Evolutionary conservation across 1,140 invertebrate species (phyloP), one percentile per base, ranked within the genome.

Genomic region (Dinoponera quadriceps): DNA sequence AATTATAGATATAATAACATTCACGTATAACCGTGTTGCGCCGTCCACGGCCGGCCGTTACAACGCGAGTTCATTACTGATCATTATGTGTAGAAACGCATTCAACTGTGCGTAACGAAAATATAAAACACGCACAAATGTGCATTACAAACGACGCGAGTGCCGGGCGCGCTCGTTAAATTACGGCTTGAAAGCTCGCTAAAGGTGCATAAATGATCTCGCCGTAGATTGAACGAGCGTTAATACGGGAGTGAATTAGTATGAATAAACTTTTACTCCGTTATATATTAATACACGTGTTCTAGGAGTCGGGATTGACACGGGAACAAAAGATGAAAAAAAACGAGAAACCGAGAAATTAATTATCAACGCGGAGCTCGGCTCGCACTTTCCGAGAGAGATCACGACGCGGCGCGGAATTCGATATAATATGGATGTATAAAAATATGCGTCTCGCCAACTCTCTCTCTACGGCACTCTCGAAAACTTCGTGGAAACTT

Each of bases 1-100:
- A 69, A 80, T 69, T 80, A 48, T 57, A 33, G 14, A 80, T 57
- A 29, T 80, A 33, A 57, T 68, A 78, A 69, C 33, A 27, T 57
- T 57, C 22, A 29, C 18, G 57, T 20, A 22, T 44, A 44, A 25
- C 75, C 3, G 7, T 11, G 29, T 22, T 51, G 20, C 54, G 16
- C 16, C 54, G 65, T 44, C 7, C 38, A 44, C 11, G 0, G 38
- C 3, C 38, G 3, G 38, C 38, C 38, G 38, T 69, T 80, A 57
- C 65, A 80, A 62, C 44, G 48, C 33, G 51, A 69, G 25, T 69
- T 59, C 33, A 55, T 78, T 80, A 69, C 33, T 57, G 51, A 80
- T 80, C 9, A 80, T 80, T 69, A 80, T 29, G 51, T 44, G 25
- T 20, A 57, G 51, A 69, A 57, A 69, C 51, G 75, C 22, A 69